phyloP scores from a whole-genome alignment of 2,888 invertebrate genomes.

The Plebejus melissa region DNA sequence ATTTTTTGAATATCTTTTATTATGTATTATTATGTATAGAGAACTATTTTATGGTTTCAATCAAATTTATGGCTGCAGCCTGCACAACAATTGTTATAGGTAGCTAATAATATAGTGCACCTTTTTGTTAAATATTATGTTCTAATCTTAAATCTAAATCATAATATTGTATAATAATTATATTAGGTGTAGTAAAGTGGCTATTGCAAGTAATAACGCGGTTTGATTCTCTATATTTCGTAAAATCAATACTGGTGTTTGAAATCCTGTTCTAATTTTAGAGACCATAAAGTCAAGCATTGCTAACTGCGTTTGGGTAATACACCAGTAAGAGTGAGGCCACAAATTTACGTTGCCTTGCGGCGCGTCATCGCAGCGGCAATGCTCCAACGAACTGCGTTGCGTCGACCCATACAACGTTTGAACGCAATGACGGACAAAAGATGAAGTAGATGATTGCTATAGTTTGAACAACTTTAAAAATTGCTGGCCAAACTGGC shows the following conservation, averaged over 20 bases:
- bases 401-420: too few species aligned
- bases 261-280: constrained; percentile 2
- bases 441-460: too few species aligned
- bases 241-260: not conserved
- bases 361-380: not conserved
- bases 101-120: too few species aligned
- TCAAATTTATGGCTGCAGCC: too few species aligned
- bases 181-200: not conserved
- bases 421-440: too few species aligned
- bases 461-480: too few species aligned
- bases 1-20: too few species aligned
- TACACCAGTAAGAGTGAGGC: not conserved
- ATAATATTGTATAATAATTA: not conserved
- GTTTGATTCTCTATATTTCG: constrained; percentile 30
- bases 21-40: too few species aligned
- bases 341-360: not conserved
- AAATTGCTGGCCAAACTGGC: too few species aligned
- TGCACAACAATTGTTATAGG: too few species aligned
- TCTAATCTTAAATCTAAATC: not conserved
- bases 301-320: not conserved
- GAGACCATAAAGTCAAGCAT: not conserved
- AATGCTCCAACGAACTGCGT: not conserved
- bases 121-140: too few species aligned
- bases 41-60: too few species aligned
- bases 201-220: not conserved